phyloP scores from a whole-genome alignment of 2,797 vertebrate genomes.

The Manis crassicaudata region DNA sequence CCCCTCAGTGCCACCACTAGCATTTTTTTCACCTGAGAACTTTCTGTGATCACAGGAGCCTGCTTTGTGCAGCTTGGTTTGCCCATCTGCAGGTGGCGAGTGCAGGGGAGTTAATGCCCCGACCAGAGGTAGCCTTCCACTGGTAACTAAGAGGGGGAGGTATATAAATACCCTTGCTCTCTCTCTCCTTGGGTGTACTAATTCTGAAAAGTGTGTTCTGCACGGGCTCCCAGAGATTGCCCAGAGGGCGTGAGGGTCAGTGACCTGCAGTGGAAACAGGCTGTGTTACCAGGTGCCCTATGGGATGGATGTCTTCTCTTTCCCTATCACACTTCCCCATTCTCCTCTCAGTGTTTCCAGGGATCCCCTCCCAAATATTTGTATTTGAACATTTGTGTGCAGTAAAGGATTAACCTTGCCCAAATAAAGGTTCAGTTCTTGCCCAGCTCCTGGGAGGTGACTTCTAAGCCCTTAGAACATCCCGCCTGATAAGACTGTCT shows the following conservation, averaged over 20 bases:
- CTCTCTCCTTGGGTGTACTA: background rate
- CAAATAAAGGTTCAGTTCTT: background rate
- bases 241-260: background rate
- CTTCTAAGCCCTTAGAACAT: background rate
- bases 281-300: rapidly evolving
- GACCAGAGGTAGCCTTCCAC: rapidly evolving
- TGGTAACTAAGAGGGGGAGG: background rate
- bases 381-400: background rate
- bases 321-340: rapidly evolving
- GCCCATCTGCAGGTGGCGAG: rapidly evolving
- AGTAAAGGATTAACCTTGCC: background rate
- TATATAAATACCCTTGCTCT: background rate
- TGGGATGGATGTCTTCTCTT: background rate
- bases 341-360: background rate
- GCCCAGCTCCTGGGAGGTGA: background rate
- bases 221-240: background rate
- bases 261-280: rapidly evolving
- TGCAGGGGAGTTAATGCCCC: background rate
- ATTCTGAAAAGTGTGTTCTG: background rate
- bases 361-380: background rate
- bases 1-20: background rate
- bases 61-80: background rate
- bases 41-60: background rate
- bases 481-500: background rate
- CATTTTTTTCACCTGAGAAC: background rate